A percentile compares a stretch with the other conserved stretches of the same genome.
phyloP scores from a whole-genome alignment of 2,888 invertebrate genomes.

The Globia sparganii region DNA sequence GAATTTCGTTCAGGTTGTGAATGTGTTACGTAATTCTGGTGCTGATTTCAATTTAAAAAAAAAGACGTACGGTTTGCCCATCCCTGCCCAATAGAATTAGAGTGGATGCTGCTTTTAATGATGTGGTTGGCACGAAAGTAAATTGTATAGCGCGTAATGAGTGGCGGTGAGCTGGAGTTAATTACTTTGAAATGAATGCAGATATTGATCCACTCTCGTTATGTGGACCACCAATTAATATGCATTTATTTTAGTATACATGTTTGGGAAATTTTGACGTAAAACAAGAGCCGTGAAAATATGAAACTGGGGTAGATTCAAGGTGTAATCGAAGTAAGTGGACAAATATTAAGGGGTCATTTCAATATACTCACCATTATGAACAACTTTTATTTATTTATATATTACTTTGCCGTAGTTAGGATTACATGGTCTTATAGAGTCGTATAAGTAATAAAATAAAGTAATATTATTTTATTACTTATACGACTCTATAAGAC shows the following conservation, averaged over 20 bases:
- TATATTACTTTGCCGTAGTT: no score
- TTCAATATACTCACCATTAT: no score
- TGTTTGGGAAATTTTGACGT: background rate
- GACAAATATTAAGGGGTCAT: background rate
- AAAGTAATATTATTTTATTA: no score
- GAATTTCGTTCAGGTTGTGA: background rate
- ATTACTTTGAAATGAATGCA: conserved; percentile 30
- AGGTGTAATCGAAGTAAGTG: background rate
- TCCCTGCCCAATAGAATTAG: background rate
- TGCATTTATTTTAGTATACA: no score
- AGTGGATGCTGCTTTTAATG: conserved; percentile 30
- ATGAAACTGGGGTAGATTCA: background rate
- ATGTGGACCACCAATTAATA: background rate
- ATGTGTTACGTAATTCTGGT: background rate
- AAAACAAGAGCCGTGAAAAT: background rate
- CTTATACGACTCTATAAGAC: no score
- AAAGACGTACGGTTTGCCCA: background rate
- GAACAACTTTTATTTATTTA: no score
- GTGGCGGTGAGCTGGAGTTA: background rate
- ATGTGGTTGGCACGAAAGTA: conserved; percentile 9
- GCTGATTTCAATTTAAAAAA: background rate
- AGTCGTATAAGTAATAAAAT: no score
- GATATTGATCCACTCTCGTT: conserved; percentile 7
- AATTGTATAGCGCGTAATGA: conserved; percentile 30
- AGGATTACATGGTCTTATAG: no score